Conservation (phyloP, 1,140 invertebrate genomes). For the Calephelis virginiensis region DNA sequence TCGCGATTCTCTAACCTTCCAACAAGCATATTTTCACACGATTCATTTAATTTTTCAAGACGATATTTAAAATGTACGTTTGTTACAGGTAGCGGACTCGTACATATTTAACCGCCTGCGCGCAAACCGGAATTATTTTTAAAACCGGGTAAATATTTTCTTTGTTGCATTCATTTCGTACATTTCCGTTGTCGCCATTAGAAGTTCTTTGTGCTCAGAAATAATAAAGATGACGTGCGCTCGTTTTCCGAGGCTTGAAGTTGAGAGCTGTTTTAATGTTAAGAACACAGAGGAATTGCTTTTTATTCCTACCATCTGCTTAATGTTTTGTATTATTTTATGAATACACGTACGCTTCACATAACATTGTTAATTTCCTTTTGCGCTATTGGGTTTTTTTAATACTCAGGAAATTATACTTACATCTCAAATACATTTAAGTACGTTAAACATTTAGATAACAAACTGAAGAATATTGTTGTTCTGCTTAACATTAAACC, state of each 20-base stretch:
- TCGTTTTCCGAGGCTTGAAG: constrained; percentile 6
- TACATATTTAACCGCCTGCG: constrained; percentile 9
- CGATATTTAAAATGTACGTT: constrained; percentile 17
- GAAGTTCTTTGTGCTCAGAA: constrained; percentile 10
- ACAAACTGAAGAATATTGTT: too few species aligned
- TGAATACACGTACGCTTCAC: too few species aligned
- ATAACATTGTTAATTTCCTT: too few species aligned
- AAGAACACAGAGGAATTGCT: too few species aligned
- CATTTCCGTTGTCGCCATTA: constrained; percentile 6
- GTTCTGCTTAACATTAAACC: too few species aligned
- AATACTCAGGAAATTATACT: too few species aligned
- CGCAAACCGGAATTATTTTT: constrained; percentile 13
- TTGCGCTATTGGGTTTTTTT: too few species aligned
- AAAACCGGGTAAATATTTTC: constrained; percentile 17
- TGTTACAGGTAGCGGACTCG: neutral
- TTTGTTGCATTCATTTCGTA: constrained; percentile 9
- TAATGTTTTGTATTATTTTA: too few species aligned
- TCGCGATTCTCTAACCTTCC: neutral
- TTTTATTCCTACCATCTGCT: too few species aligned
- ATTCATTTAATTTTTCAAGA: constrained; percentile 11
- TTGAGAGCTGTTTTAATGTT: neutral
- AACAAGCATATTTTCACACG: neutral
- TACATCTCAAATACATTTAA: too few species aligned
- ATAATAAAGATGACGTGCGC: constrained; percentile 4
- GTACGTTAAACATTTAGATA: too few species aligned